Percentiles rank a stretch among this genome's conserved stretches.
These are phyloP conservation scores for Pygoscelis adeliae DNA, from an alignment of 2,113 vertebrate genomes.

Conservation along the genomic window DNA sequence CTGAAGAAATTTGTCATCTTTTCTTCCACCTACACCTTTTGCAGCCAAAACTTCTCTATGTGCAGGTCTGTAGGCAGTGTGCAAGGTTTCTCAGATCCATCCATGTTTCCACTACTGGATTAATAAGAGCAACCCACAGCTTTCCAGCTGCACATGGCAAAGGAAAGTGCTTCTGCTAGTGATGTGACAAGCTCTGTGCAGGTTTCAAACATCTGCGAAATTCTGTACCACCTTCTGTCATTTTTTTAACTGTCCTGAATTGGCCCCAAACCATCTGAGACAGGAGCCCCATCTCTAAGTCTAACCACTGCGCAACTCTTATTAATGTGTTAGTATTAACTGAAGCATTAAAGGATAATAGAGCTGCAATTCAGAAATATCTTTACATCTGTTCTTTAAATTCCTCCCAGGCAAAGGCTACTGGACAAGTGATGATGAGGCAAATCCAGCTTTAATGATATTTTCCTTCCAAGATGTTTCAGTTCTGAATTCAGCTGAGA, in stretches of 20 bases:
- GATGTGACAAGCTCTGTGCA: not conserved
- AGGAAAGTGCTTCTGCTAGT: not conserved
- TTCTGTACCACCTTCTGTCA: not conserved
- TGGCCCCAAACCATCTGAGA: not conserved
- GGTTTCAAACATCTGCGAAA: not conserved
- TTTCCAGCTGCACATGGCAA: not conserved
- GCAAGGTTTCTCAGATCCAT: not conserved
- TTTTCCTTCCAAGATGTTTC: not conserved
- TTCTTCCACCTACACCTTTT: not conserved
- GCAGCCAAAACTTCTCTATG: not conserved
- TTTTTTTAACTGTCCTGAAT: not conserved
- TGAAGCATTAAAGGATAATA: not conserved
- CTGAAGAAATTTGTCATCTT: not conserved
- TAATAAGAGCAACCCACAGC: not conserved
- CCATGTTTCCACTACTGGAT: not conserved
- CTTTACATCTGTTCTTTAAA: not conserved
- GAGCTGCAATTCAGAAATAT: not conserved
- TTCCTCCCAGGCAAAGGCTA: not conserved
- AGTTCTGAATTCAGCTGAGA: not conserved
- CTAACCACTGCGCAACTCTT: not conserved
- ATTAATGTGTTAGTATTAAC: not conserved
- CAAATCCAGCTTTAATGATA: not conserved
- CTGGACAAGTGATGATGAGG: not conserved
- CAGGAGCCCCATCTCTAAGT: not conserved
- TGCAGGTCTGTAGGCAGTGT: not conserved